phyloP scores from a whole-genome alignment of 1,140 invertebrate species.

The Drosophila bifasciata region DNA sequence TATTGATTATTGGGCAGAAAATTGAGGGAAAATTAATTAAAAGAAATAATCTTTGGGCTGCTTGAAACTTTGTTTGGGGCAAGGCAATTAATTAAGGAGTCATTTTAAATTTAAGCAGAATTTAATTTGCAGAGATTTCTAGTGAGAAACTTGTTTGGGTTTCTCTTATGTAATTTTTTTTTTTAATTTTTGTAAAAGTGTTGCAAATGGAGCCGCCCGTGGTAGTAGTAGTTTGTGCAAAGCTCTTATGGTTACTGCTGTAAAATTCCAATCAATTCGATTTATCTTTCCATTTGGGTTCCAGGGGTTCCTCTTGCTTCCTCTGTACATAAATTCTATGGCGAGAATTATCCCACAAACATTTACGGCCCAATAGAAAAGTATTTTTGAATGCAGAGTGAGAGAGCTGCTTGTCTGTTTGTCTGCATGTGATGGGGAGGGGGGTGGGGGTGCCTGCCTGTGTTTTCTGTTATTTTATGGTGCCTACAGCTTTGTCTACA shows the following conservation, averaged over 20 bases:
- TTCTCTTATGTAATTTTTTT: too few relatives aligned
- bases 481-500: conserved; percentile 23
- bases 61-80: too few relatives aligned
- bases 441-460: too few relatives aligned
- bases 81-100: conserved; percentile 49
- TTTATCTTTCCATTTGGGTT: background rate
- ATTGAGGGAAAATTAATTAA: background rate
- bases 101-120: background rate
- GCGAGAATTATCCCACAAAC: conserved; percentile 12
- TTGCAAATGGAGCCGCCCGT: too few relatives aligned
- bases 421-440: conserved; percentile 46
- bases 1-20: conserved; percentile 9
- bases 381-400: conserved; percentile 43
- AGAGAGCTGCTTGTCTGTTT: background rate
- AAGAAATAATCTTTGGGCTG: too few relatives aligned
- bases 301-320: background rate
- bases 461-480: conserved; percentile 54
- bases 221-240: too few relatives aligned
- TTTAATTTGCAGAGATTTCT: conserved; percentile 29
- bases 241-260: too few relatives aligned
- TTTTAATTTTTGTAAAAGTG: too few relatives aligned
- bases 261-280: too few relatives aligned
- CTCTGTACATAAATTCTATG: conserved; percentile 11
- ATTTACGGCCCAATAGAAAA: conserved; percentile 20
- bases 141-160: background rate